A percentile compares a stretch with the other conserved stretches of the same genome.
Conservation (phyloP, 2,113 vertebrate genomes). For the Callorhinus ursinus region DNA sequence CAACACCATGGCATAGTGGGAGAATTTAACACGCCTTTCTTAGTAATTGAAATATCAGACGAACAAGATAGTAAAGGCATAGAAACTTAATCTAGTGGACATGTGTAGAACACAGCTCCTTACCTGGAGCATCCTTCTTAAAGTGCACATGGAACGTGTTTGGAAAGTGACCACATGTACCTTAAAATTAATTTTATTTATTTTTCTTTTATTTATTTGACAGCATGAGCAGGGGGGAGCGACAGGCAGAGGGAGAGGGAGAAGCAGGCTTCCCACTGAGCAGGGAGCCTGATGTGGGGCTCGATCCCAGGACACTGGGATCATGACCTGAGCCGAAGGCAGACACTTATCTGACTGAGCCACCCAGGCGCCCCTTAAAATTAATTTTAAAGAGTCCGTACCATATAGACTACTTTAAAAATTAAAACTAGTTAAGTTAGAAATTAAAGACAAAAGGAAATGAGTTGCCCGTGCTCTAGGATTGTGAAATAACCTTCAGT, state of each 20-base stretch:
- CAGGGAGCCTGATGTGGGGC: no score
- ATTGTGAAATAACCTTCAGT: neutral
- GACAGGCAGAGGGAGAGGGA: no score
- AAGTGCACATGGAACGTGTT: neutral
- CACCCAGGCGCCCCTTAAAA: no score
- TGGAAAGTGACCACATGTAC: neutral
- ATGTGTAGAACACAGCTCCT: neutral
- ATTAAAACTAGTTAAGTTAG: neutral
- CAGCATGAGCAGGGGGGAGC: no score
- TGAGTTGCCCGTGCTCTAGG: neutral
- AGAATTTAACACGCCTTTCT: neutral
- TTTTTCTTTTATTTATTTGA: no score
- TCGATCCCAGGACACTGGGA: no score
- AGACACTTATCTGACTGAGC: no score
- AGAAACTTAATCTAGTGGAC: neutral
- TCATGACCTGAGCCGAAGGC: no score
- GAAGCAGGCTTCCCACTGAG: no score
- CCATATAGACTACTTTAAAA: neutral
- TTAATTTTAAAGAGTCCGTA: neutral
- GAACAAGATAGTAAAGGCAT: neutral
- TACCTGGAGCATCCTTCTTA: neutral
- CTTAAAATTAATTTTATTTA: neutral
- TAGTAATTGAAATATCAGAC: neutral
- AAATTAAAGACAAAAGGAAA: neutral
- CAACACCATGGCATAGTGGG: neutral